Base-by-base conservation (phyloP, 2,113 vertebrate species). In the Sinocyclocheilus maitianheensis region DNA sequence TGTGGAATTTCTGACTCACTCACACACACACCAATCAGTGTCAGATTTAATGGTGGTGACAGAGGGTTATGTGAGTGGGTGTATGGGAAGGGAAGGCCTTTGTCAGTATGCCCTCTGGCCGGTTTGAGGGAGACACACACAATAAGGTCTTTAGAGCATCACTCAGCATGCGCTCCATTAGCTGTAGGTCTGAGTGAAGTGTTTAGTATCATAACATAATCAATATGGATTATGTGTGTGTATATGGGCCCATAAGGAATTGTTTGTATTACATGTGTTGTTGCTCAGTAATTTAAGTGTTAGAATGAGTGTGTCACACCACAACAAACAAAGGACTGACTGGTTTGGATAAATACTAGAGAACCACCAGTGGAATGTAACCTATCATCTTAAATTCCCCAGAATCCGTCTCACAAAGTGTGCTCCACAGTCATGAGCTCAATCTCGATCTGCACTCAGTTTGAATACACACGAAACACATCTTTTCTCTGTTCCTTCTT, bases 11-110 rank as follows among this genome's bases (percentile, higher is more conserved):
- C n/a, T 37, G 81, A 72, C 53, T 63, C 40, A 58, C 63, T 26
- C 63, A 24, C 48, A 62, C 34, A 82, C 48, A 76, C 62, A 13
- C 20, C 40, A 58, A 81, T 51, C 69, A 84, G 77, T 67, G 84
- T 75, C 83, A 86, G 87, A 90, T 90, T 89, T 74, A 85, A 82
- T 74, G 22, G 86, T 84, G 88, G 63, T 88, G 89, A 90, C 88
- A 88, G 86, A 89, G 84, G 81, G 72, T 62, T 86, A 82, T 89
- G 30, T 77, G 62, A 82, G 81, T 84, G 89, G 43, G 71, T 86
- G 89, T 46, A 72, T 40, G 30, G 58, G 65, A 81, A 88, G 81
- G 85, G 60, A 80, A 77, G 40, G 74, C 30, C 13, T 72, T 85
- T 88, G 75, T 84, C 77, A 83, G 30, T 62, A 58, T 84, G 74